phyloP scores from a whole-genome alignment of 2,113 vertebrate genomes.

The Elephantulus edwardii region DNA sequence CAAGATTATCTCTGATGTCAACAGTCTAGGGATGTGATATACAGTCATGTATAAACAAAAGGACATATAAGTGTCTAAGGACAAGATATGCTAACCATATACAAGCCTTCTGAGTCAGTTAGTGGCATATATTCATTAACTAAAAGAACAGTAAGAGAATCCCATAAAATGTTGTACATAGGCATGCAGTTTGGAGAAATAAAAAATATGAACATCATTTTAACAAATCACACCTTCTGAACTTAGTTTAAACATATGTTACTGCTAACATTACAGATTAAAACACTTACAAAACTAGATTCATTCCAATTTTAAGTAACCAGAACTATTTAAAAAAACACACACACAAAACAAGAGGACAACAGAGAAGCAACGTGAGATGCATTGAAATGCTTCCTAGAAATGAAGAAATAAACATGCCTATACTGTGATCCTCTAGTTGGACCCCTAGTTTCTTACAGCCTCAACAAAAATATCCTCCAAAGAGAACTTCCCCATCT shows the following conservation, averaged over 20 bases:
- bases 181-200: neutral
- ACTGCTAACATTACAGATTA: neutral
- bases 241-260: neutral
- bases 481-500: too few species aligned
- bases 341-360: neutral
- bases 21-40: neutral
- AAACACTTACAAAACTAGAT: neutral
- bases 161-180: neutral
- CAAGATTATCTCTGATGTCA: neutral
- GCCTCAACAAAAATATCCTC: neutral
- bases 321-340: neutral
- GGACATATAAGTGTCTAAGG: neutral
- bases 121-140: neutral
- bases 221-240: neutral
- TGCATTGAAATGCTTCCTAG: conserved; percentile 14
- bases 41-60: conserved; percentile 17
- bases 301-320: neutral
- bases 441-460: neutral
- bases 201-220: neutral
- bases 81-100: neutral
- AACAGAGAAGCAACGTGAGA: neutral
- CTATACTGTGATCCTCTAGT: neutral
- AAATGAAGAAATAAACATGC: neutral
- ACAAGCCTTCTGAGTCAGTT: neutral
- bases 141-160: neutral